Evolutionary conservation across 2,888 invertebrate species (phyloP).

Genomic region (Epistrophe eligans): DNA sequence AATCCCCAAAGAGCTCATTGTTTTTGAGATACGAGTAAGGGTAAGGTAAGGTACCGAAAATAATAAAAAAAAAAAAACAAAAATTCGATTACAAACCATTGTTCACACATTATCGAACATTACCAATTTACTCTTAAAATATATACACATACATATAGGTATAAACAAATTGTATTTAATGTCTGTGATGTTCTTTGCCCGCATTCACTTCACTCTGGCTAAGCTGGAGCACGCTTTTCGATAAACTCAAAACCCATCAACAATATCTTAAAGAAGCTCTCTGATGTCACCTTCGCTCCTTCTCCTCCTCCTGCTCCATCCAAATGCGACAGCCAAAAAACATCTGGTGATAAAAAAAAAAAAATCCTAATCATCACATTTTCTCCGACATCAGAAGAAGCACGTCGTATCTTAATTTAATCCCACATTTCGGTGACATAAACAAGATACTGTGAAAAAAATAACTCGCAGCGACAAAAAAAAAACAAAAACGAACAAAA

Average conservation of each 20-base stretch:
- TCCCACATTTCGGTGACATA: conserved; percentile 74
- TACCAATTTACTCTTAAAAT: conserved; percentile 51
- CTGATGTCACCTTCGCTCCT: background rate
- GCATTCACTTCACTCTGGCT: conserved; percentile 34
- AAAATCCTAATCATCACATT: conserved; percentile 73
- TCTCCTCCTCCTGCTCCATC: too few species aligned
- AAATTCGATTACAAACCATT: conserved; percentile 58
- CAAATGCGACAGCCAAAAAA: conserved; percentile 16
- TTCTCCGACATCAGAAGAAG: conserved; percentile 64
- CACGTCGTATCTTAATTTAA: conserved; percentile 75
- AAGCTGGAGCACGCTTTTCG: conserved; percentile 58
- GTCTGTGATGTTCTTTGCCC: conserved; percentile 9
- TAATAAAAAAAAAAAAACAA: background rate
- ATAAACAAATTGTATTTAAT: conserved; percentile 27
- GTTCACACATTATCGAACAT: conserved; percentile 59
- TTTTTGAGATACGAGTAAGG: background rate
- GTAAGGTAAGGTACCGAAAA: background rate
- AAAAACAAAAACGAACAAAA: too few species aligned
- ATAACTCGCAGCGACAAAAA: conserved; percentile 14
- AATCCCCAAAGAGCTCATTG: conserved; percentile 14
- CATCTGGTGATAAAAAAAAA: conserved; percentile 33
- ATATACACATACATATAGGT: background rate
- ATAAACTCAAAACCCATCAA: conserved; percentile 65
- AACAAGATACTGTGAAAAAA: conserved; percentile 53
- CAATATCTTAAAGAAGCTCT: conserved; percentile 46